phyloP scores from a whole-genome alignment of 2,888 invertebrate genomes.

The Hemicrepidius hirtus region DNA sequence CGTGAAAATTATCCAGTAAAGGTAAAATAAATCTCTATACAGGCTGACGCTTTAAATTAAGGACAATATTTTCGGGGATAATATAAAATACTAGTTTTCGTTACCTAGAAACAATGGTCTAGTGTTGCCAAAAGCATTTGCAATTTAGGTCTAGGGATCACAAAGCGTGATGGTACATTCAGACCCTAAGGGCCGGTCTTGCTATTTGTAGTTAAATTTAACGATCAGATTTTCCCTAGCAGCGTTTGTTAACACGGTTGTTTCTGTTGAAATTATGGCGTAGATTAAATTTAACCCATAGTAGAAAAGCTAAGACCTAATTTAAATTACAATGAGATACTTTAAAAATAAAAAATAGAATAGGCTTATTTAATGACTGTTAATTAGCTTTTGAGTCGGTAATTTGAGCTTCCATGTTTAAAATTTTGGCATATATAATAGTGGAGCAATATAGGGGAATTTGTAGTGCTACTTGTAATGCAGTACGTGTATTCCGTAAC shows the following conservation, averaged over 20 bases:
- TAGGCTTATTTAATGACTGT: too few relatives aligned
- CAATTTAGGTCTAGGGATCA: too few relatives aligned
- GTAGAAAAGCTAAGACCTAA: background rate
- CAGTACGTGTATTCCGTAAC: constrained; percentile 12
- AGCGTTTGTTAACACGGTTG: constrained; percentile 21
- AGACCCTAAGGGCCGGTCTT: constrained; percentile 7
- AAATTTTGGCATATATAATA: background rate
- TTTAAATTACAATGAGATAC: too few relatives aligned
- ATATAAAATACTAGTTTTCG: too few relatives aligned
- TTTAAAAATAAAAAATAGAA: too few relatives aligned
- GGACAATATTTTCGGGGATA: too few relatives aligned
- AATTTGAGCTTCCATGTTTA: background rate
- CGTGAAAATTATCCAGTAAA: too few relatives aligned
- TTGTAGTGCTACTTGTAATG: constrained; percentile 13
- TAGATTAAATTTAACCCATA: background rate
- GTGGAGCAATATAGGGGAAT: background rate
- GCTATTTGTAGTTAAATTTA: constrained; percentile 17
- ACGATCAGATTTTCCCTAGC: constrained; percentile 14
- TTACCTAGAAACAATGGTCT: too few relatives aligned
- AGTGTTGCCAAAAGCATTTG: too few relatives aligned
- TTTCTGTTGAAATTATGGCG: background rate
- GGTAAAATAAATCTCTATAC: too few relatives aligned
- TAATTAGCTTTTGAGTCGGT: background rate
- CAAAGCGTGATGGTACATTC: too few relatives aligned
- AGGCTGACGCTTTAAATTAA: too few relatives aligned